phyloP scores from a whole-genome alignment of 2,888 invertebrate genomes.

The Tillus elongatus region DNA sequence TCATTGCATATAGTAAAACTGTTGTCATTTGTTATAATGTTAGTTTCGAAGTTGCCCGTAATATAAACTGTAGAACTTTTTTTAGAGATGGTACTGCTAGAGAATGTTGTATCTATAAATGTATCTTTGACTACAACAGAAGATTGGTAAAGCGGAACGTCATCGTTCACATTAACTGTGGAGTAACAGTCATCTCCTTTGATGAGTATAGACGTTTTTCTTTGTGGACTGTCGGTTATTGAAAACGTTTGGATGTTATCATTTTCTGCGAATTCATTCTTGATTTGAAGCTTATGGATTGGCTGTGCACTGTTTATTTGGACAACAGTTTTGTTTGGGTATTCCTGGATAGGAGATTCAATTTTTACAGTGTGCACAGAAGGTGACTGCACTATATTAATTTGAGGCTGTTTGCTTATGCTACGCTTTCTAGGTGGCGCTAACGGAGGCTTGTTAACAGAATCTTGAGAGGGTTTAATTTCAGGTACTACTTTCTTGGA shows the following conservation, averaged over 20 bases:
- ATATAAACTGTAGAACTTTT: constrained; percentile 40
- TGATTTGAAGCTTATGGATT: constrained; percentile 48
- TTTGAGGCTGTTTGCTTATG: constrained; percentile 32
- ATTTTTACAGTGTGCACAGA: constrained; percentile 9
- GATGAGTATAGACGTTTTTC: constrained; percentile 64
- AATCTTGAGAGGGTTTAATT: too few species aligned
- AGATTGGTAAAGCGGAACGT: constrained; percentile 61
- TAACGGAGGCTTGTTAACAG: constrained; percentile 28
- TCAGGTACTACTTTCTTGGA: too few species aligned
- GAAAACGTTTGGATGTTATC: constrained; percentile 27
- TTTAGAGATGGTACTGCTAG: constrained; percentile 20
- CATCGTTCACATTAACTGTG: constrained; percentile 61
- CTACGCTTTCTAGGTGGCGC: constrained; percentile 40
- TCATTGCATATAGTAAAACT: neutral
- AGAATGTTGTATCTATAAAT: constrained; percentile 20
- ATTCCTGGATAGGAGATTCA: constrained; percentile 16
- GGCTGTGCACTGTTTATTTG: constrained; percentile 41
- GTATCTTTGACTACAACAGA: constrained; percentile 62
- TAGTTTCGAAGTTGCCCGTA: constrained; percentile 31
- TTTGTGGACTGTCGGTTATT: constrained; percentile 34
- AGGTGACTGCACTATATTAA: constrained; percentile 21
- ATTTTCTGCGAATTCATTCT: constrained; percentile 40
- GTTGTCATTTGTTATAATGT: neutral
- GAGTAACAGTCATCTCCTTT: constrained; percentile 67
- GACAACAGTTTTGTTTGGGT: constrained; percentile 41